These are phyloP conservation scores for Malacosoma neustria DNA, from an alignment of 2,888 invertebrate species.

Conservation along the genomic window DNA sequence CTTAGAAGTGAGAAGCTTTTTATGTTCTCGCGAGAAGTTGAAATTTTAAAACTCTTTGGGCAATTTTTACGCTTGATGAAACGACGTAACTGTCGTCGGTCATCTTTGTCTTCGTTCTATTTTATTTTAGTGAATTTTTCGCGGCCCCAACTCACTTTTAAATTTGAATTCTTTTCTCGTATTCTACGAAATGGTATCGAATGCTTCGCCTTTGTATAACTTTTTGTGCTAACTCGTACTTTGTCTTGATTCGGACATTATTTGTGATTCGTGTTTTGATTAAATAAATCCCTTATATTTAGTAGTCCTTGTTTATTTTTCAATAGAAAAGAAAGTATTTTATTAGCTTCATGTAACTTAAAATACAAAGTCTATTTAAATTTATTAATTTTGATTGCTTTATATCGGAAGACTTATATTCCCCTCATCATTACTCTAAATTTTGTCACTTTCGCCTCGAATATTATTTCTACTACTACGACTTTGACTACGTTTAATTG, in stretches of 20 bases:
- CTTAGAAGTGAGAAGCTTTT: background rate
- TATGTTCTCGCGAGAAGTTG: background rate
- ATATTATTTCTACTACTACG: no score
- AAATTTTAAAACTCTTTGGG: background rate
- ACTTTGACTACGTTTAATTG: no score
- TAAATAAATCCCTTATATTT: conserved; percentile 31
- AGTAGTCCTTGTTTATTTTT: background rate
- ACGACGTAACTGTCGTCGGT: conserved; percentile 28
- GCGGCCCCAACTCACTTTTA: conserved; percentile 49
- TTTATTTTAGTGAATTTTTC: conserved; percentile 56
- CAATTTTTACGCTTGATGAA: conserved; percentile 19
- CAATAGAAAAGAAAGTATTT: background rate
- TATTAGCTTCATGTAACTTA: no score
- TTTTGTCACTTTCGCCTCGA: no score
- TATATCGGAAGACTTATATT: no score
- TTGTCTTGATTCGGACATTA: conserved; percentile 55
- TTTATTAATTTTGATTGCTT: no score
- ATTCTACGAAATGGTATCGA: conserved; percentile 71
- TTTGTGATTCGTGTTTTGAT: conserved; percentile 45
- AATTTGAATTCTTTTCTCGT: conserved; percentile 69
- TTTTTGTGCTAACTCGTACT: conserved; percentile 60
- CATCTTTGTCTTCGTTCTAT: conserved; percentile 44
- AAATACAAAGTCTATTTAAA: no score
- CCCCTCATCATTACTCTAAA: no score
- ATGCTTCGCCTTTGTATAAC: conserved; percentile 72